phyloP scores from a whole-genome alignment of 2,797 vertebrate genomes.

The Gobio occitaniae region DNA sequence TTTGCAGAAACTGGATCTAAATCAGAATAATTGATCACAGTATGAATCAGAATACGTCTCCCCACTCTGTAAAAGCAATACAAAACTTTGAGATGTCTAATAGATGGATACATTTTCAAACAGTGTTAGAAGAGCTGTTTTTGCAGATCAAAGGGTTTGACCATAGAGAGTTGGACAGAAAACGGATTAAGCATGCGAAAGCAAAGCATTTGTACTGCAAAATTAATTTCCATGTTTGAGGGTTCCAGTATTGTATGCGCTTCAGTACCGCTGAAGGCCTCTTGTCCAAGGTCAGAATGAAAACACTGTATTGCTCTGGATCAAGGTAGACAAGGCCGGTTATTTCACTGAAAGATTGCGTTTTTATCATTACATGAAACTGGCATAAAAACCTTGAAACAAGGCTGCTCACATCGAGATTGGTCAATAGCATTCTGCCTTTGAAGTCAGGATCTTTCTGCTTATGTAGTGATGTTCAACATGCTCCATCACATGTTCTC shows the following conservation, averaged over 20 bases:
- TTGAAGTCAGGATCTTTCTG: slow-evolving; percentile 33
- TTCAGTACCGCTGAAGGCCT: slow-evolving; percentile 25
- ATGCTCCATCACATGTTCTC: not conserved
- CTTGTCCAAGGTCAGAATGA: slow-evolving; percentile 35
- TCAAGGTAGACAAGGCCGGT: slow-evolving; percentile 34
- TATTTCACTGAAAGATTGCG: slow-evolving; percentile 31
- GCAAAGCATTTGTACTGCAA: slow-evolving; percentile 28
- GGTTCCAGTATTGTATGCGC: slow-evolving; percentile 9
- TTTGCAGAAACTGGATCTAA: not conserved
- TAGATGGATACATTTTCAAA: not conserved
- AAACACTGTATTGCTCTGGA: slow-evolving; percentile 28
- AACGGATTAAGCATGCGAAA: not conserved
- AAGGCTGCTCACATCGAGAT: slow-evolving; percentile 6
- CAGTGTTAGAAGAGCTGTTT: slow-evolving; percentile 25
- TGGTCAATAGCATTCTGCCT: slow-evolving; percentile 34
- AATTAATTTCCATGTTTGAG: slow-evolving; percentile 25
- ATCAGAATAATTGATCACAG: not conserved
- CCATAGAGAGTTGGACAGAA: not conserved
- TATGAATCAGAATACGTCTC: not conserved
- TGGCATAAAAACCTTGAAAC: slow-evolving; percentile 47
- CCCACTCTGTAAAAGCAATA: not conserved
- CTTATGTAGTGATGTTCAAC: not conserved
- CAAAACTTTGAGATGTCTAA: slow-evolving; percentile 17
- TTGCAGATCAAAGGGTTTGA: slow-evolving; percentile 21
- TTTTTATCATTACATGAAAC: slow-evolving; percentile 15